Evolutionary conservation across 64 coral and sea anemone genomes (phyloP), one percentile per base, ranked within the genome.

Genomic region (Stylophora pistillata): DNA sequence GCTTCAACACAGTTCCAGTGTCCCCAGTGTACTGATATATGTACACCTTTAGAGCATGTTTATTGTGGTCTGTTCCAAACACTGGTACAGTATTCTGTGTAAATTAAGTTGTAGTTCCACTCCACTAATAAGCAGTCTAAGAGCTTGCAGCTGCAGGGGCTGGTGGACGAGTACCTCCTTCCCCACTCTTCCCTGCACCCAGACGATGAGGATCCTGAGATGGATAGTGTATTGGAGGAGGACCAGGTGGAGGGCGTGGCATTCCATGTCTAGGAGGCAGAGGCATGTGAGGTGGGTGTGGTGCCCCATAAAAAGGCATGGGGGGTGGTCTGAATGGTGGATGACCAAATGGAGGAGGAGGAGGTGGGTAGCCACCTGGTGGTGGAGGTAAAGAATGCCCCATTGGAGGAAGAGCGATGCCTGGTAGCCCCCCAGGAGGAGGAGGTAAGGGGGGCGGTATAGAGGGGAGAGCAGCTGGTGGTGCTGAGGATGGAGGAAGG

Each of bases 171-270:
- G 68, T 81, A 21, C 73, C 88, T 71, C 78, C 78, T 85, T 92
- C 77, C 54, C 72, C 74, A 23, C 76, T 91, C 58, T 96, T 96
- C 14, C 78, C 79, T 47, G 97, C 88, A 57, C 97, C 97, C 72
- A 99, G 76, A 58, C 97, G 92, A 63, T 99, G 97, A 71, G 97
- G 97, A 63, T 99, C 97, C 28, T 99, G 97, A 11, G 97, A 99
- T 30, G 97, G 97, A 52, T 99, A 99, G 70, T 99, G 97, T 79
- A 99, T 91, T 33, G 93, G 93, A 72, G 93, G 93, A 13, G 96
- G 96, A 26, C 96, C 89, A 87, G 76, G 96, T 78, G 94, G 89
- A 26, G 84, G 86, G 20, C 66, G 74, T 64, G 81, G 92, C 81
- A 94, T 86, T 16, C 52, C 72, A 53, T 82, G 92, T 54, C 88